Evolutionary conservation across 2,113 vertebrate species (phyloP).

Genomic region (Otocyon megalotis): DNA sequence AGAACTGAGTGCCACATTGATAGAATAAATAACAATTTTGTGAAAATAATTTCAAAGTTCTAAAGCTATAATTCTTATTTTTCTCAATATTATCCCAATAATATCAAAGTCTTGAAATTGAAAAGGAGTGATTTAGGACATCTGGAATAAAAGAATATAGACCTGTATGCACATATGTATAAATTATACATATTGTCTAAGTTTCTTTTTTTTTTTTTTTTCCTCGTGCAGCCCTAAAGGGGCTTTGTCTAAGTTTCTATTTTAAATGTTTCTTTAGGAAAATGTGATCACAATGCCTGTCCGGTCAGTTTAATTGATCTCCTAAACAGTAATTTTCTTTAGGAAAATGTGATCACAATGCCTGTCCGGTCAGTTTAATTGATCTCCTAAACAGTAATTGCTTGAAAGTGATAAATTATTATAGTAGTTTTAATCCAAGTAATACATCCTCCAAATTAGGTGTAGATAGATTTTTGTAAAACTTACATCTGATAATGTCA

Average conservation of each 20-base stretch:
- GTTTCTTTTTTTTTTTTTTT: not conserved
- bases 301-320: not conserved
- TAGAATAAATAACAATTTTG: not conserved
- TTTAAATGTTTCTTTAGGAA: not conserved
- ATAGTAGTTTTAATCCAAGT: not conserved
- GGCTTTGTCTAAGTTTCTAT: not conserved
- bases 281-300: not conserved
- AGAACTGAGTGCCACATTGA: not conserved
- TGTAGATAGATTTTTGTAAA: not conserved
- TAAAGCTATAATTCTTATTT: not conserved
- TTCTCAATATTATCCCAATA: not conserved
- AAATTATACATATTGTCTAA: not conserved
- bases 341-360: not conserved
- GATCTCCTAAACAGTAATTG: not conserved
- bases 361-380: not conserved
- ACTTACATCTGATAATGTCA: not conserved
- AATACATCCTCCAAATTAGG: not conserved
- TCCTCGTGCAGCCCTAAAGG: too few species aligned
- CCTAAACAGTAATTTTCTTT: conserved; percentile 1
- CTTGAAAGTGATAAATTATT: not conserved
- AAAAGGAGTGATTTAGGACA: not conserved
- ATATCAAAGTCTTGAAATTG: not conserved
- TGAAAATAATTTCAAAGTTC: not conserved
- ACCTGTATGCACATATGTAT: not conserved
- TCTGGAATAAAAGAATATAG: not conserved